Evolutionary conservation across 2,113 vertebrate species (phyloP).

Genomic region (Cebidichthys violaceus): DNA sequence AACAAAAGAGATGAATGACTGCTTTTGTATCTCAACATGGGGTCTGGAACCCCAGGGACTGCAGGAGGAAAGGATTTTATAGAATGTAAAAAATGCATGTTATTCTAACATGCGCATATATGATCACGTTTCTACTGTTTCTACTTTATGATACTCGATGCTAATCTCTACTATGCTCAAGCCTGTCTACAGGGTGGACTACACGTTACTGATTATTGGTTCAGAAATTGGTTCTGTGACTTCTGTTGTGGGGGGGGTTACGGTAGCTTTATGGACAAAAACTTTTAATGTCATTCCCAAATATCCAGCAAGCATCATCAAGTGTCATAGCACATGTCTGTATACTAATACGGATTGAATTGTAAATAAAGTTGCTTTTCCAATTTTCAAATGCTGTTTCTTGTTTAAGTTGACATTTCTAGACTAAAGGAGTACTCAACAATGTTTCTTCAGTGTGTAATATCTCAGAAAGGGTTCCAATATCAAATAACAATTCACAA

Average conservation of each 20-base stretch:
- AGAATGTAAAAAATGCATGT: constrained; percentile 34
- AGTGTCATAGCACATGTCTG: constrained; percentile 7
- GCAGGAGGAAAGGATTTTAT: constrained; percentile 6
- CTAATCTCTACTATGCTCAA: background rate
- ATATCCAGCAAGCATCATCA: background rate
- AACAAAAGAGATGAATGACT: background rate
- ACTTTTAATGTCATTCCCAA: background rate
- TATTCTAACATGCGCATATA: constrained; percentile 43
- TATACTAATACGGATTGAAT: background rate
- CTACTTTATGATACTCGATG: constrained; percentile 7
- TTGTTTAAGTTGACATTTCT: background rate
- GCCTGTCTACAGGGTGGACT: background rate
- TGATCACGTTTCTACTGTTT: constrained; percentile 45
- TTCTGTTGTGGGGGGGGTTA: background rate
- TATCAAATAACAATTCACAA: background rate
- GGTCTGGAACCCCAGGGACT: constrained; percentile 61
- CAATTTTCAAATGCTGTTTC: background rate
- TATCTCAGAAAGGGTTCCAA: background rate
- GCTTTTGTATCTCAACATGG: background rate
- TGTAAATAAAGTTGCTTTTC: constrained; percentile 65
- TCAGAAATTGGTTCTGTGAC: background rate
- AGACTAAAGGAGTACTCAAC: background rate
- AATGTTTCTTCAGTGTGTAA: background rate
- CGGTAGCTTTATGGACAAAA: constrained; percentile 2
- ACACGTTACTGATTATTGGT: background rate